These are phyloP conservation scores for Stenurella melanura DNA, from an alignment of 2,888 invertebrate species.

Conservation along the genomic window DNA sequence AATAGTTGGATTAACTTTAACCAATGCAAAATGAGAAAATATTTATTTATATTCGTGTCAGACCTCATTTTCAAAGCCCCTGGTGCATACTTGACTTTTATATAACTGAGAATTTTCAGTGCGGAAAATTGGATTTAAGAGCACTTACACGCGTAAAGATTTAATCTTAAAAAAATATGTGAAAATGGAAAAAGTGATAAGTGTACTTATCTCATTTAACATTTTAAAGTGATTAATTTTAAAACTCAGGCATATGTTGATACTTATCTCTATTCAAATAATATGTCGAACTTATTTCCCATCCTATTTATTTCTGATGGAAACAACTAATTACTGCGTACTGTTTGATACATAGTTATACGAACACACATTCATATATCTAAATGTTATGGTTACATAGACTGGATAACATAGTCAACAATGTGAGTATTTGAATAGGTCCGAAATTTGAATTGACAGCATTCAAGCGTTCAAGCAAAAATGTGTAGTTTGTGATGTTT, in stretches of 20 bases:
- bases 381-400: too few relatives aligned
- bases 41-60: constrained; percentile 21
- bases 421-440: too few relatives aligned
- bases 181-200: constrained; percentile 10
- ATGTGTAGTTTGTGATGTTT: too few relatives aligned
- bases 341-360: too few relatives aligned
- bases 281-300: too few relatives aligned
- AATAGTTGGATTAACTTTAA: background rate
- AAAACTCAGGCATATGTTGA: background rate
- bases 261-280: background rate
- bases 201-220: background rate
- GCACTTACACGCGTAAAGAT: constrained; percentile 26
- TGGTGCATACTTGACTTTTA: constrained; percentile 7
- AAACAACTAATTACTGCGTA: too few relatives aligned
- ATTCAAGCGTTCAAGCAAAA: too few relatives aligned
- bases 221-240: constrained; percentile 21
- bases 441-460: too few relatives aligned
- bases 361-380: too few relatives aligned
- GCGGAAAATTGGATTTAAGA: constrained; percentile 31
- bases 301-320: too few relatives aligned
- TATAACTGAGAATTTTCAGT: constrained; percentile 12
- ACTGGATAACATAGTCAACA: too few relatives aligned
- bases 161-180: constrained; percentile 22
- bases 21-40: background rate
- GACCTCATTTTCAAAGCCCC: background rate